Evolutionary conservation across 2,113 vertebrate genomes (phyloP), one percentile per base, ranked within the genome.

Genomic region (Oophaga pumilio): DNA sequence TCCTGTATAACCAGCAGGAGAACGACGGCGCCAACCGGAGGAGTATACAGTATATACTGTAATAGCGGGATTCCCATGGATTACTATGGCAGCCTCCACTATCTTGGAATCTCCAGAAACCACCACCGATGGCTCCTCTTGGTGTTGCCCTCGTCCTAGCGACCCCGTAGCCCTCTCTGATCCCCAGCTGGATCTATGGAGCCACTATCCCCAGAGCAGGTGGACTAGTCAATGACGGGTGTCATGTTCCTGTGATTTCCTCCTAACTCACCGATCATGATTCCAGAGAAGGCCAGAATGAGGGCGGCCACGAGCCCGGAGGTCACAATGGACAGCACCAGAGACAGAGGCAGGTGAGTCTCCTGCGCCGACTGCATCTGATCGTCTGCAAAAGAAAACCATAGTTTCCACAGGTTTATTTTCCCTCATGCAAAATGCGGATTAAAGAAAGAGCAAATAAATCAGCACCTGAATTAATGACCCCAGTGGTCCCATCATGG

Each of bases 231-330:
- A 43, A 3, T 43, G 33, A 43, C 5, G 33, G 33, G 33, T 43
- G 1, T 43, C 5, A 43, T 43, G 33, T 43, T 43, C 33, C 33
- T 43, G 33, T 14, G 0, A 43, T 43, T 73, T 0, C 0, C 28
- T 85, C 22, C 17, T 73, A 77, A 96, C 97, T 96, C 90, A 99
- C 98, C 98, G 87, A 99, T 98, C 97, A 99, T 99, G 91, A 99
- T 97, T 79, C 97, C 98, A 0, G 97, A 99, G 91, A 99, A 98
- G 6, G 95, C 97, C 91, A 99, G 94, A 91, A 99, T 95, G 22
- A 99, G 95, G 84, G 96, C 97, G 6, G 98, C 98, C 87, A 99
- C 98, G 89, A 98, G 93, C 18, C 97, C 97, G 0, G 97, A 99
- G 20, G 97, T 98, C 85, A 97, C 97, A 15, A 99, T 97, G 0